Base-by-base conservation (phyloP, 2,113 vertebrate genomes). In the Cnemophilus loriae region DNA sequence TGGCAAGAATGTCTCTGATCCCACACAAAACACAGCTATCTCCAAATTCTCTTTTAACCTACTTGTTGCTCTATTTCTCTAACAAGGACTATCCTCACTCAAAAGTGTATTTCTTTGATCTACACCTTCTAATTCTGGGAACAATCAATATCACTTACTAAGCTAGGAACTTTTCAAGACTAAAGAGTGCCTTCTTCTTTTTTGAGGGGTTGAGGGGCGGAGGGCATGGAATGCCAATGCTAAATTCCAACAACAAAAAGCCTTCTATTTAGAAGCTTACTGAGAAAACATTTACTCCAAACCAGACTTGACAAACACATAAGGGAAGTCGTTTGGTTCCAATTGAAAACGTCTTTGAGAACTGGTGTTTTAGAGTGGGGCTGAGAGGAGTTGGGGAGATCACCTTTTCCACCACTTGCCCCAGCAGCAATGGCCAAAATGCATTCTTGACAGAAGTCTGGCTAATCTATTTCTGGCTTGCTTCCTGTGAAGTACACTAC, bases 1-100 rank as follows among this genome's bases (percentile, higher is more conserved):
- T 49, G 55, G 75, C 71, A 90, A 83, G 75, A 79, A 80, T 3
- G 2, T 32, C 55, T 90, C 63, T 46, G 41, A 92, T 95, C 86
- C 68, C 68, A 94, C 86, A 86, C 71, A 81, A 74, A 93, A 81
- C 26, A 60, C 41, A 57, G 22, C 67, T 32, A 21, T 69, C 77
- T 95, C 49, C 49, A 89, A 81, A 91, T 77, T 95, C 37, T 86
- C 80, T 91, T 84, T 42, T 87, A 88, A 84, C 32, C 19, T 61
- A 65, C 49, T 74, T 69, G 33, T 80, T 92, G 76, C 50, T 81
- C 55, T 57, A 16, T 27, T 94, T 87, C 76, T 75, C 52, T 78
- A 71, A 67, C 16, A 50, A 67, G 37, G 30, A 70, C 73, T 60
- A 59, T 13, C 47, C 39, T 63, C 52, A 39, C 56, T 78, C 30